Base-by-base conservation (phyloP, 2,113 vertebrate species). In the Ursus arctos region DNA sequence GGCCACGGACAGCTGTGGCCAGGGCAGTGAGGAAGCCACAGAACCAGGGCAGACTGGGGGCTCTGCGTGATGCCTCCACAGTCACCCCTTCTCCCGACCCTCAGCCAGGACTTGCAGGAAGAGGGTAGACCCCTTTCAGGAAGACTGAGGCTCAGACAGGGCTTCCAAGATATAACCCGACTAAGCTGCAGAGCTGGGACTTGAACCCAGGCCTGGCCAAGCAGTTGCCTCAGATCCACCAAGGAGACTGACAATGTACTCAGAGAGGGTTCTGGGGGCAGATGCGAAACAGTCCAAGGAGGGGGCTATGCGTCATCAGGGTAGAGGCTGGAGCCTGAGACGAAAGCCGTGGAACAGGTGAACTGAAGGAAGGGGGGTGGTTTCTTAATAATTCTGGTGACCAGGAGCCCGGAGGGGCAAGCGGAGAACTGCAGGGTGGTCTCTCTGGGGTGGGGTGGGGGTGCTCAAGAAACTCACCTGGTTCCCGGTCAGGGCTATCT, bases 401-500 rank as follows among this genome's bases (percentile, higher is more conserved):
- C 93, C 14, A 80, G 47, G 22, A 81, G 33, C n/a, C 43, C 7
- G 36, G 28, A 43, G n/a, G 33, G 31, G 40, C 74, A 21, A 22
- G 31, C 13, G 0, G 53, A 51, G 28, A 31, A 33, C 7, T 6
- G n/a, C 67, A 31, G 49, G 15, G 40, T 7, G 0, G 14, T 57
- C 53, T 36, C 10, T 0, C 2, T 1, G 63, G 13, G 19, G 19
- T 1, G 16, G 15, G 15, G 18, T 0, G 0, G 67, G 12, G 21
- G 21, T 2, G 26, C n/a, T 63, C 81, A 33, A 24, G 36, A 93
- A 47, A 76, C 2, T 72, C 95, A 99, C 99, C 99, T 15, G 77
- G 85, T 16, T 99, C 99, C 7, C 22, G 96, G 76, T 98, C 98
- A 2, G 97, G 63, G 74, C 95, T 94, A 51, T 99, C 99, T 0